A percentile compares a stretch with the other conserved stretches of the same genome.
Evolutionary conservation across 1,140 invertebrate species (phyloP).

Genomic region (Bradysia coprophila): DNA sequence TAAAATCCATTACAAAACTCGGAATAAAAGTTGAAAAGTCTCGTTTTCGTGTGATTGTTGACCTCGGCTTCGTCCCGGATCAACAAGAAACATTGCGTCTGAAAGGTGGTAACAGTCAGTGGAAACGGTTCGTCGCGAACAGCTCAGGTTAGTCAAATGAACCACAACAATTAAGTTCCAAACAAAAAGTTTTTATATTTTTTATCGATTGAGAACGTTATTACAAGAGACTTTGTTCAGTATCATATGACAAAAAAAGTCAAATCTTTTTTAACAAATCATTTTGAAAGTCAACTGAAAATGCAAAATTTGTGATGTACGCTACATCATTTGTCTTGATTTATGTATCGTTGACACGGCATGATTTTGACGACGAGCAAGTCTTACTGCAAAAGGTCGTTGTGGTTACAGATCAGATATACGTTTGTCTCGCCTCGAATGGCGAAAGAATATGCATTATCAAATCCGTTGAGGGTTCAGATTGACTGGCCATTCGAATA

Average conservation of each 20-base stretch:
- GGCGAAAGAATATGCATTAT: slow-evolving; percentile 87
- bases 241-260: neutral
- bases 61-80: too few relatives aligned
- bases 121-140: neutral
- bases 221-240: too few relatives aligned
- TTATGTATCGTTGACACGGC: neutral
- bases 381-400: slow-evolving; percentile 97
- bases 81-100: neutral
- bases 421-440: slow-evolving; percentile 85
- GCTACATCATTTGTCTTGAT: neutral
- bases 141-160: neutral
- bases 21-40: too few relatives aligned
- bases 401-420: slow-evolving; percentile 87
- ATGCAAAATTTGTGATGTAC: neutral
- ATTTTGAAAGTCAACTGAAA: neutral
- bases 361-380: slow-evolving; percentile 66
- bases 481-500: slow-evolving; percentile 88
- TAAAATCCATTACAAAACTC: too few relatives aligned
- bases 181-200: too few relatives aligned
- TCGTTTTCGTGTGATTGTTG: too few relatives aligned
- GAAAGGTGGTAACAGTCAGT: neutral
- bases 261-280: neutral
- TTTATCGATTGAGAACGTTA: too few relatives aligned
- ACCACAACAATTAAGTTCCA: neutral
- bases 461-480: slow-evolving; percentile 88